Base-by-base conservation (phyloP, 2,888 invertebrate species). In the Omphaloscelis lunosa region DNA sequence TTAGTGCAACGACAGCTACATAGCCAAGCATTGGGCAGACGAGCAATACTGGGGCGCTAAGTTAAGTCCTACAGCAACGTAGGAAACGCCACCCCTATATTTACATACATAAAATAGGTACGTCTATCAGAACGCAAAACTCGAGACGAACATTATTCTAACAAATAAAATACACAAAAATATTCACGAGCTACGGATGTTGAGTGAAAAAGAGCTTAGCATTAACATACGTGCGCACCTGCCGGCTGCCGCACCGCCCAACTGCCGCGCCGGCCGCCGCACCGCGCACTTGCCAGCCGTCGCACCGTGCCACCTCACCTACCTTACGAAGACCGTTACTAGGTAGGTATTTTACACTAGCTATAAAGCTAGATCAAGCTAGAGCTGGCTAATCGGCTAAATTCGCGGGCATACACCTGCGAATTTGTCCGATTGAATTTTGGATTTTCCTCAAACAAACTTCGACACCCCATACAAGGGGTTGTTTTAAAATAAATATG, bases 181-280 rank as follows among this genome's bases (percentile, higher is more conserved):
- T 74, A 75, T 79, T 85, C 74, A 71, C 48, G 51, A 69, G 67
- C 6, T 68, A 56, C 53, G 56, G 65, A 79, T 77, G 77, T 77
- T 79, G 73, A 71, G 73, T 51, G 72, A 62, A 61, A 63, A 76
- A 69, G 29, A 80, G 67, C 67, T 68, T 41, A 29, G 65, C 59
- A 85, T 85, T 85, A 77, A 27, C 75, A 75, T 77, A 82, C 48
- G 27, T 34, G 53, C 41, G 63, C 56, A n/a, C 56, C 5, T 23
- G 23, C 23, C 53, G 53, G 23, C 53, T 9, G 53, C 53, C 23
- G 53, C 53, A 4, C 23, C n/a, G 39, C 12, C n/a, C n/a, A n/a
- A n/a, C n/a, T n/a, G n/a, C n/a, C n/a, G n/a, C n/a, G 23, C 23
- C 53, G 53, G 23, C 53, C 23, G 53, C 53, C 23, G 53, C 53